Base-by-base conservation (phyloP, 2,888 invertebrate genomes). In the Cremastinae sp. region DNA sequence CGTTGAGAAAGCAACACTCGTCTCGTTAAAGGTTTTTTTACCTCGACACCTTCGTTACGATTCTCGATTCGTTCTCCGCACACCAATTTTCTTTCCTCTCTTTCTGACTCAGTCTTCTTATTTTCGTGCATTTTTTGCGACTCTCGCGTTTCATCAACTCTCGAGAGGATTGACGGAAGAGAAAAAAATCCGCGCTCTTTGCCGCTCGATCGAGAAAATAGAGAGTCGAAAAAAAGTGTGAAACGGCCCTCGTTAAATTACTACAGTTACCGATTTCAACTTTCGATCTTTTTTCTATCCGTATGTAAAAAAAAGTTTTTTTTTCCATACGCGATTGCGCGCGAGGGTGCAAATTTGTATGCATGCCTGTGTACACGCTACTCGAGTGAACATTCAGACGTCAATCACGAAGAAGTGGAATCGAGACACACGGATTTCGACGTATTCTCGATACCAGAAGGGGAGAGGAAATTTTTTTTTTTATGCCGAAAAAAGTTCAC, bases 201-300 rank as follows among this genome's bases (percentile, higher is more conserved):
- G 66, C 43, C n/a, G 51, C 53, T 51, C 59, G 41, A 34, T 51
- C 43, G 54, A 61, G 38, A 51, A 38, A 64, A 41, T 59, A 34
- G 47, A 45, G 53, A 38, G 41, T 22, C 34, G 53, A 20, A 36
- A 61, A 36, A 43, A 22, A 53, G 36, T 51, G 10, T 68, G 59
- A 74, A 68, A 36, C 66, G 54, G 78, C 64, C 80, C 85, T 85
- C 85, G 84, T 85, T 85, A 85, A 84, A 84, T 84, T 83, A 83
- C 83, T 81, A 85, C 85, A 85, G 85, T 84, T 84, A 75, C 79
- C 76, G 83, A 81, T 75, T 80, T 78, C 72, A 71, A 82, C 75
- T 81, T 81, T 71, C 79, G 81, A 78, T 62, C 62, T 62, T 56
- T 56, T 43, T 51, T 62, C 41, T 53, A 22, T 10, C n/a, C 0